Base-by-base conservation (phyloP, 2,888 invertebrate genomes). In the Drosophila meridionalis region DNA sequence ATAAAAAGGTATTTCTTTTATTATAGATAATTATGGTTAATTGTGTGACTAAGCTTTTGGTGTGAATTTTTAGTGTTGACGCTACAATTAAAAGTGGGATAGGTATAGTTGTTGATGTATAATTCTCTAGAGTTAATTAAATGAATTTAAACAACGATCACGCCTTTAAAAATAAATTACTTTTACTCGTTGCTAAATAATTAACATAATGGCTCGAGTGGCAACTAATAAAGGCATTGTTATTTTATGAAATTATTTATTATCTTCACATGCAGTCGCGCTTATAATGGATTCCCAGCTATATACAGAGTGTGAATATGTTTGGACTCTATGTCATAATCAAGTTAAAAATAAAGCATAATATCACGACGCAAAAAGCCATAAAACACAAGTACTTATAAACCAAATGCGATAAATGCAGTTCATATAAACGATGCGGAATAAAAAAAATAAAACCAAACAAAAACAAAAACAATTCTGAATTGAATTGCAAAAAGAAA, bases 341-440 rank as follows among this genome's bases (percentile, higher is more conserved):
- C 70, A 72, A 83, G 74, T 88, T 86, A 81, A 78, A 87, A 80
- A 84, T 87, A 83, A 75, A 78, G 73, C 80, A 84, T 70, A 84
- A 76, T 79, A 82, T 69, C 56, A 77, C 79, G 69, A 78, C 66
- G 64, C 64, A 62, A 60, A 62, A 66, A 34, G n/a, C 43, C 50
- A 60, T 60, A 30, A 32, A 61, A 45, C 40, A 67, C 61, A 28
- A 56, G 48, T 65, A 50, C 61, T 69, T 65, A 69, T 59, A 57
- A 34, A 9, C 36, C 43, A 32, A 60, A 52, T 50, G 75, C 60
- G 69, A 74, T 75, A 69, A 80, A 85, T 85, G 78, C 81, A 81
- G 67, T 69, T 55, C 55, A 69, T 61, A 69, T 34, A 64, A 50
- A 60, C n/a, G 30, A 48, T 30, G 48, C 48, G 48, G 48, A 66